Conservation (phyloP, 2,797 vertebrate species). For the Oreochromis grahami region DNA sequence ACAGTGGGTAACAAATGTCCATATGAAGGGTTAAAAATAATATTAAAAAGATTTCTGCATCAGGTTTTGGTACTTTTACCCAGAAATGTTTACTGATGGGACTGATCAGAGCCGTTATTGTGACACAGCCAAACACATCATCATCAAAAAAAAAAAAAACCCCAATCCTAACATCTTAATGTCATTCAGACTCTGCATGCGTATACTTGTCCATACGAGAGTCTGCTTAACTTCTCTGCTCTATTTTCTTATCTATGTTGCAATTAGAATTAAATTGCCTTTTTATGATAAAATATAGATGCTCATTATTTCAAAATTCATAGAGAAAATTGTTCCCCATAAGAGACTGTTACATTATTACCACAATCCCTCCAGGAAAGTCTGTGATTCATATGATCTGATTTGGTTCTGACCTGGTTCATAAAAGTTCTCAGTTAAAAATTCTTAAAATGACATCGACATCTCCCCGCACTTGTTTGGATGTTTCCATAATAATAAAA, state of each 20-base stretch:
- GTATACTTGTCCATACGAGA: not conserved
- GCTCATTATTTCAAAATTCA: not conserved
- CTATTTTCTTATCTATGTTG: not conserved
- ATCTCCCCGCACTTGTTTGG: not conserved
- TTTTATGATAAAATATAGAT: not conserved
- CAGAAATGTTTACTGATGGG: not conserved
- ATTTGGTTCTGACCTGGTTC: not conserved
- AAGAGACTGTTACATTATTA: not conserved
- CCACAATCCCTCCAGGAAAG: not conserved
- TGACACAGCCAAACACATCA: not conserved
- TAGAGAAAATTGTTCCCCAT: not conserved
- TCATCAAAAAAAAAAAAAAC: not conserved
- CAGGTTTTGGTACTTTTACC: not conserved
- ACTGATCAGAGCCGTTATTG: not conserved
- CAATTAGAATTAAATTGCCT: not conserved
- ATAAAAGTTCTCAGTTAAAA: not conserved
- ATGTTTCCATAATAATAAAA: not conserved
- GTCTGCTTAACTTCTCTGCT: not conserved
- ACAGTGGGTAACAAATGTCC: not conserved
- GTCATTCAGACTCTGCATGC: not conserved
- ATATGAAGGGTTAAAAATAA: not conserved
- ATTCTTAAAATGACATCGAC: not conserved
- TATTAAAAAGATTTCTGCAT: not conserved
- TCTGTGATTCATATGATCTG: not conserved
- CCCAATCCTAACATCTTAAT: not conserved